A percentile compares a stretch with the other conserved stretches of the same genome.
Evolutionary conservation across 2,797 vertebrate species (phyloP).

Genomic region (Epinephelus malabaricus): DNA sequence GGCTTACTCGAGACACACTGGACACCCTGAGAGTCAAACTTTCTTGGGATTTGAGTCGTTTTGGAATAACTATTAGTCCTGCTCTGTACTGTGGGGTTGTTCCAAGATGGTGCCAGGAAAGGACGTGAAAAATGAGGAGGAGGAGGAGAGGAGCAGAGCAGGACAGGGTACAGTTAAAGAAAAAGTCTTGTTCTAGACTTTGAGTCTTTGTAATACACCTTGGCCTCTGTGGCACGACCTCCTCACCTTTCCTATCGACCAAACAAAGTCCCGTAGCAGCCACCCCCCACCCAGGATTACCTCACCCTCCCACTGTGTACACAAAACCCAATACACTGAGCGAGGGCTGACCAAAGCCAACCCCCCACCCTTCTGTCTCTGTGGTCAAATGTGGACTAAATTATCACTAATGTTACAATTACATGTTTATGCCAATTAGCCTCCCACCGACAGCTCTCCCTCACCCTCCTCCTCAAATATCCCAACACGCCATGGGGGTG

Average conservation of each 20-base stretch:
- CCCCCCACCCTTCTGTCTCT: slow-evolving; percentile 41
- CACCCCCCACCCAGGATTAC: slow-evolving; percentile 66
- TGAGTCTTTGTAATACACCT: slow-evolving; percentile 58
- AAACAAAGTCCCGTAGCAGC: slow-evolving; percentile 84
- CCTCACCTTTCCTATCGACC: slow-evolving; percentile 87
- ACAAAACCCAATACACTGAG: slow-evolving; percentile 69
- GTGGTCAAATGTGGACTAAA: slow-evolving; percentile 71
- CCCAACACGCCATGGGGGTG: slow-evolving; percentile 51
- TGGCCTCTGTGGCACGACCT: slow-evolving; percentile 85
- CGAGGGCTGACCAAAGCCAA: slow-evolving; percentile 34
- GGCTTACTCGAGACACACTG: slow-evolving; percentile 48
- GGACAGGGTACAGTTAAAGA: slow-evolving; percentile 59
- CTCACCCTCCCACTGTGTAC: slow-evolving; percentile 72
- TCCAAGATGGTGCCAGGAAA: slow-evolving; percentile 16
- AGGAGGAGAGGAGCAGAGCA: slow-evolving; percentile 41
- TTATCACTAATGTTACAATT: slow-evolving; percentile 74
- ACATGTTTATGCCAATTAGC: slow-evolving; percentile 80
- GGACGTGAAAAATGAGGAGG: not conserved
- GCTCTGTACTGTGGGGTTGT: not conserved
- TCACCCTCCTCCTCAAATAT: slow-evolving; percentile 31
- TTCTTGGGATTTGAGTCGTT: slow-evolving; percentile 43
- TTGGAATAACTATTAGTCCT: slow-evolving; percentile 25
- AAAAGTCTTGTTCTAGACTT: slow-evolving; percentile 78
- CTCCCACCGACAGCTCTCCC: slow-evolving; percentile 66
- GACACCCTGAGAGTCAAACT: slow-evolving; percentile 14